These are phyloP conservation scores for Drosophila aldrichi DNA, from an alignment of 2,888 invertebrate species.

Conservation along the genomic window DNA sequence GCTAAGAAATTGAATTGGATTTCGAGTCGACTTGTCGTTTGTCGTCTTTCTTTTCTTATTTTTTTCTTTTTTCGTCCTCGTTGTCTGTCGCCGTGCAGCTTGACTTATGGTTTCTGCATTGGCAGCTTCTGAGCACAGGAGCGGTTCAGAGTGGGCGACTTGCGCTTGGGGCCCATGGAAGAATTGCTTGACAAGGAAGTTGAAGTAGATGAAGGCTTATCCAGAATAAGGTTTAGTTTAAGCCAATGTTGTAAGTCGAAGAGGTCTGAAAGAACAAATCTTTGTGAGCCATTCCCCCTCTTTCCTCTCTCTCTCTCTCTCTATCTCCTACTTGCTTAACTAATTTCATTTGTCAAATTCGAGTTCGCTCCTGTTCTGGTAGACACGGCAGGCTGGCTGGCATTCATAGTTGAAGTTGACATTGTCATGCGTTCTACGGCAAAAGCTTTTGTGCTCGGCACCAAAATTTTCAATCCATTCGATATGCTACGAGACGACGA, in stretches of 20 bases:
- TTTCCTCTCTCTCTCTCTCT: neutral
- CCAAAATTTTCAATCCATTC: conserved; percentile 24
- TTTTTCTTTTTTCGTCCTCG: conserved; percentile 14
- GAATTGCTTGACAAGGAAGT: neutral
- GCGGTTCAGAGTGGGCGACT: conserved; percentile 28
- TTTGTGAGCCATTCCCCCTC: neutral
- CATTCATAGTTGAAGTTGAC: conserved; percentile 59
- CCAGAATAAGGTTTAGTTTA: no score
- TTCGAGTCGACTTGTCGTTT: conserved; percentile 47
- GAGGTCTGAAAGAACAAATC: neutral
- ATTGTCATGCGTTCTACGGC: conserved; percentile 51
- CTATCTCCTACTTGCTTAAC: neutral
- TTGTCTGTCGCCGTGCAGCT: conserved; percentile 26
- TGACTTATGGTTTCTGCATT: conserved; percentile 58
- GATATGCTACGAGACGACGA: conserved; percentile 14
- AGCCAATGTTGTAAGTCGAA: neutral
- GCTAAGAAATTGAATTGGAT: conserved; percentile 75
- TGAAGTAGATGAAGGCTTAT: neutral
- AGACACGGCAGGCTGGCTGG: conserved; percentile 13
- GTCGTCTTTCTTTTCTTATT: conserved; percentile 5
- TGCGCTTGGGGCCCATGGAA: neutral
- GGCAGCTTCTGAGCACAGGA: conserved; percentile 31
- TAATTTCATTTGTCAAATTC: neutral
- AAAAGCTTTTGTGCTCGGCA: conserved; percentile 18
- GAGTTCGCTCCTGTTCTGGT: conserved; percentile 30